Evolutionary conservation across 2,797 vertebrate species (phyloP).

Genomic region (Vultur gryphus): DNA sequence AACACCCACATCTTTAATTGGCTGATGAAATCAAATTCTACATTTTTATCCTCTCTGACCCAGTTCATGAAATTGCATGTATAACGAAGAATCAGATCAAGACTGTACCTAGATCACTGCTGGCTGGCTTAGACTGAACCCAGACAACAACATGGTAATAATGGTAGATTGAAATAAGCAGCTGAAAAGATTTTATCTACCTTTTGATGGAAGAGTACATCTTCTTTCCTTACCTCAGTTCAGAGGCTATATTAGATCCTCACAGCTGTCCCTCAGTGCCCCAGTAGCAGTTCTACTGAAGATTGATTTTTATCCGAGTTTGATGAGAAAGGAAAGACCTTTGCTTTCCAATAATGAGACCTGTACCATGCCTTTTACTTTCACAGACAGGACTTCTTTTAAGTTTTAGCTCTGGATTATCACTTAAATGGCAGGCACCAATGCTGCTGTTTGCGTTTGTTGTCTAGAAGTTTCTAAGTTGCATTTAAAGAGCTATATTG

Average conservation of each 20-base stretch:
- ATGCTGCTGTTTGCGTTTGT: neutral
- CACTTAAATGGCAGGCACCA: neutral
- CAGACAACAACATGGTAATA: neutral
- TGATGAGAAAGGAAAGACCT: constrained; percentile 21
- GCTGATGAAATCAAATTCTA: neutral
- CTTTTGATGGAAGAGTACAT: neutral
- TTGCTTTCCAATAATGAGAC: constrained; percentile 1
- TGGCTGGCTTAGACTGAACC: neutral
- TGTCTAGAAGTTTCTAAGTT: neutral
- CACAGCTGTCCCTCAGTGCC: neutral
- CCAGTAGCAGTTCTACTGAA: neutral
- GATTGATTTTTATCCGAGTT: neutral
- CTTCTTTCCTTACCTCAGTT: neutral
- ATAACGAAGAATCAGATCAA: neutral
- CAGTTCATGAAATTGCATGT: neutral
- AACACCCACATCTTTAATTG: neutral
- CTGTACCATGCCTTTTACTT: neutral
- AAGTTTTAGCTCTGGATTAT: neutral
- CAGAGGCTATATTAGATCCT: neutral
- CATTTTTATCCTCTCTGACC: neutral
- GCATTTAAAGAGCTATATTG: neutral
- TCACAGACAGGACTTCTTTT: neutral
- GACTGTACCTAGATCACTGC: neutral
- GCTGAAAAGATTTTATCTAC: constrained; percentile 9
- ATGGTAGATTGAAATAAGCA: neutral